Conservation (phyloP, 2,797 vertebrate species). For the Spheniscus humboldti region DNA sequence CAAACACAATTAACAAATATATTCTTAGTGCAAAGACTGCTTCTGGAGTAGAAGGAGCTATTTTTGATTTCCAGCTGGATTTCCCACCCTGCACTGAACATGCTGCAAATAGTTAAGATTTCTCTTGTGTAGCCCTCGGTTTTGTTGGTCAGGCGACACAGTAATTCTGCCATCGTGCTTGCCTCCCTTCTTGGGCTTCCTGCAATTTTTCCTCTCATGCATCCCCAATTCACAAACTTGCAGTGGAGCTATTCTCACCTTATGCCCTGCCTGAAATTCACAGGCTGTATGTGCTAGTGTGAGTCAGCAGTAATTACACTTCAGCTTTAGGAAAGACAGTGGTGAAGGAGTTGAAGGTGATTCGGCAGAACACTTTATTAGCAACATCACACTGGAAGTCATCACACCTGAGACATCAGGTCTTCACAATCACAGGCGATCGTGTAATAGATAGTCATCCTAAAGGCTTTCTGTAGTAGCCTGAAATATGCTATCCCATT, state of each 20-base stretch:
- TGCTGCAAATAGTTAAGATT: not conserved
- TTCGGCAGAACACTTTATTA: slow-evolving; percentile 10
- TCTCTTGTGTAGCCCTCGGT: not conserved
- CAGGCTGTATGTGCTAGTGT: not conserved
- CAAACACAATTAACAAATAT: not conserved
- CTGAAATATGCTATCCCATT: not conserved
- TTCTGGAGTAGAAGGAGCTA: not conserved
- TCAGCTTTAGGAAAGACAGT: not conserved
- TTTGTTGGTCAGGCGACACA: not conserved
- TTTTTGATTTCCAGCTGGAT: not conserved
- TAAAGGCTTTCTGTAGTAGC: not conserved
- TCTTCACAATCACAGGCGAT: not conserved
- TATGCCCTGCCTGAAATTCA: not conserved
- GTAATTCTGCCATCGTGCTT: not conserved
- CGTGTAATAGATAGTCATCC: not conserved
- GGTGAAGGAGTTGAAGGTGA: not conserved
- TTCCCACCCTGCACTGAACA: not conserved
- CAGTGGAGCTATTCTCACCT: not conserved
- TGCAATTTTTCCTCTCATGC: not conserved
- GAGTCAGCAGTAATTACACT: slow-evolving; percentile 4
- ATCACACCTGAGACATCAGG: not conserved
- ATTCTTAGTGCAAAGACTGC: not conserved
- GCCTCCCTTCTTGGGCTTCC: not conserved
- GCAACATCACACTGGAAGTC: not conserved
- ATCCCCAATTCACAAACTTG: not conserved